Conservation (phyloP, 2,888 invertebrate species). For the Pristionchus exspectatus region DNA sequence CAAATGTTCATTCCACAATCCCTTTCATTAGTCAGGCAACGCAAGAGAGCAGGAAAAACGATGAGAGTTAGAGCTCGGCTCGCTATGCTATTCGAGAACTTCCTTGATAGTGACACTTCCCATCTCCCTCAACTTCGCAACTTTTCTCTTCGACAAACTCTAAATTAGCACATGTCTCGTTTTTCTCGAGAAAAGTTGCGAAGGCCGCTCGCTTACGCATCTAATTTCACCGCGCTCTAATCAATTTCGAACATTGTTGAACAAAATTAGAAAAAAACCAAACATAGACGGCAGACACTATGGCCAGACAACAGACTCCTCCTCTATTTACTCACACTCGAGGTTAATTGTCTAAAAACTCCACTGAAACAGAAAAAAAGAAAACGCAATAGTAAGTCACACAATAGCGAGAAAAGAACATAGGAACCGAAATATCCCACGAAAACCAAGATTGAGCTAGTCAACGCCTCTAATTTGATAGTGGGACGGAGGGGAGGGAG, state of each 20-base stretch:
- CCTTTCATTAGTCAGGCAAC: background rate
- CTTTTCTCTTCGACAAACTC: background rate
- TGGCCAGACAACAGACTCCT: too few species aligned
- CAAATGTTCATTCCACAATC: background rate
- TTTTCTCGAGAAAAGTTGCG: slow-evolving; percentile 6
- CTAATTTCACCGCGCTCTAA: background rate
- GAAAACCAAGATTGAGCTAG: background rate
- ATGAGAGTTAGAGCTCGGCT: background rate
- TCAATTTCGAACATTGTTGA: background rate
- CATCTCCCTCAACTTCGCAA: background rate
- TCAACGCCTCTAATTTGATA: slow-evolving; percentile 33
- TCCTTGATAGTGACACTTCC: slow-evolving; percentile 6
- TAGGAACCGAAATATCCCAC: background rate
- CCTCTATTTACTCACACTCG: too few species aligned
- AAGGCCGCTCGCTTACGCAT: background rate
- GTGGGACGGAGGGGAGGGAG: slow-evolving; percentile 7
- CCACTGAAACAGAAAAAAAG: too few species aligned
- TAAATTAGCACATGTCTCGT: background rate
- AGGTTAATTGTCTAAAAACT: too few species aligned
- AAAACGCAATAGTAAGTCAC: too few species aligned
- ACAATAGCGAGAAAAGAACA: background rate
- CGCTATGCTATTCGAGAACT: background rate
- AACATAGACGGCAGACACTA: background rate
- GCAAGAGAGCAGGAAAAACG: background rate
- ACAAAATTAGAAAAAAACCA: background rate